Evolutionary conservation across 2,797 vertebrate genomes (phyloP).

Genomic region (Sebastes paucispinis): DNA sequence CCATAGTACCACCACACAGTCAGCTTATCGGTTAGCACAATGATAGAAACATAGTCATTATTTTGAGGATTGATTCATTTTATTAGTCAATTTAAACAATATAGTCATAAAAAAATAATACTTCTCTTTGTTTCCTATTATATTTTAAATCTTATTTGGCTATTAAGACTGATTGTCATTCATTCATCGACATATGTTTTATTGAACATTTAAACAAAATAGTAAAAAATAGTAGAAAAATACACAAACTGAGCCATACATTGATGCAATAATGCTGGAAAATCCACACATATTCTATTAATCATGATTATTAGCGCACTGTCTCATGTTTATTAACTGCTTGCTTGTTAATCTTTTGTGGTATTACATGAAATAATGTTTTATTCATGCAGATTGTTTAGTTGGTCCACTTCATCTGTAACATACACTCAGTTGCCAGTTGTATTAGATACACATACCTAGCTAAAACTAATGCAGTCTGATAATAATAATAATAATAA

Average conservation of each 20-base stretch:
- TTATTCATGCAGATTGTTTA: background rate
- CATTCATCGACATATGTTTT: background rate
- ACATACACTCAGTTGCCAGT: background rate
- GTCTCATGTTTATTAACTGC: background rate
- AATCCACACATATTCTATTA: background rate
- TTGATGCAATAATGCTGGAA: background rate
- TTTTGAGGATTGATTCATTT: background rate
- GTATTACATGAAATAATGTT: background rate
- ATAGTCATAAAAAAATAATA: background rate
- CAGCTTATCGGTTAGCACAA: background rate
- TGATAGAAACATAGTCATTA: background rate
- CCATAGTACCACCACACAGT: background rate
- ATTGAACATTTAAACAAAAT: background rate
- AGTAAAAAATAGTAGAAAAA: no score
- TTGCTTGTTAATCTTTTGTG: no score
- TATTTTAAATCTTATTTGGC: background rate
- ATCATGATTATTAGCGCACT: rapidly evolving
- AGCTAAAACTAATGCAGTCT: background rate
- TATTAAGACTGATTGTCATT: background rate
- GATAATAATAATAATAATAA: background rate
- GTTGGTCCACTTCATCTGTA: background rate
- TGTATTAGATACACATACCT: background rate
- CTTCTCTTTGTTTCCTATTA: background rate
- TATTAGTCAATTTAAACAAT: background rate
- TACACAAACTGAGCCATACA: no score